phyloP scores from a whole-genome alignment of 2,113 vertebrate species.

The Elephantulus edwardii region DNA sequence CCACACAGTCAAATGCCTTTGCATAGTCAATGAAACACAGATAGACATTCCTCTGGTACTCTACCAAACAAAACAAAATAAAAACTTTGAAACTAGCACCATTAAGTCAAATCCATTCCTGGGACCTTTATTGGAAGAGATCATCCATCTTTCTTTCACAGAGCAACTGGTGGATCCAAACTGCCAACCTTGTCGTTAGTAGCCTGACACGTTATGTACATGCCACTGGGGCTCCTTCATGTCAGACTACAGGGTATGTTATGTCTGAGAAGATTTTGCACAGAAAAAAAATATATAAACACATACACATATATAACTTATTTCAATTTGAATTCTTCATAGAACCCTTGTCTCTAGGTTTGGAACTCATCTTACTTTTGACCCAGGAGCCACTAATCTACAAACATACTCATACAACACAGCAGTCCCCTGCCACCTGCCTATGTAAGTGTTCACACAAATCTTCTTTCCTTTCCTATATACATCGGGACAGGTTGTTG shows the following conservation, averaged over 20 bases:
- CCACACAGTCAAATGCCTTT: no score
- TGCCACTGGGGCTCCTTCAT: neutral
- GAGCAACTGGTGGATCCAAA: neutral
- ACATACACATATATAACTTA: neutral
- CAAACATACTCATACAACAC: neutral
- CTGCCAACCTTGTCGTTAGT: neutral
- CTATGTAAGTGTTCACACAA: accelerated
- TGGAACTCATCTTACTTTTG: neutral
- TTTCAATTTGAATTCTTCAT: neutral
- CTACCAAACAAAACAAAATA: no score
- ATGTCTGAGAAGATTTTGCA: neutral
- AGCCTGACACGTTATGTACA: neutral
- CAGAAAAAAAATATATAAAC: no score
- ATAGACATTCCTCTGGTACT: no score
- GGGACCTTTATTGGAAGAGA: no score
- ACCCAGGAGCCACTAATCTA: neutral
- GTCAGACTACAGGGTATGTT: neutral
- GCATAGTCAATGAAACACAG: no score
- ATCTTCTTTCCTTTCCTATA: neutral
- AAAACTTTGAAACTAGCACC: no score
- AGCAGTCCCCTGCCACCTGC: neutral
- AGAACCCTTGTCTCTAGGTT: neutral
- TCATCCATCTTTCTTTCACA: neutral
- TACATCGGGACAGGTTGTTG: accelerated
- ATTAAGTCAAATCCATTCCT: no score